phyloP scores from a whole-genome alignment of 2,113 vertebrate genomes.

The Axis porcinus region DNA sequence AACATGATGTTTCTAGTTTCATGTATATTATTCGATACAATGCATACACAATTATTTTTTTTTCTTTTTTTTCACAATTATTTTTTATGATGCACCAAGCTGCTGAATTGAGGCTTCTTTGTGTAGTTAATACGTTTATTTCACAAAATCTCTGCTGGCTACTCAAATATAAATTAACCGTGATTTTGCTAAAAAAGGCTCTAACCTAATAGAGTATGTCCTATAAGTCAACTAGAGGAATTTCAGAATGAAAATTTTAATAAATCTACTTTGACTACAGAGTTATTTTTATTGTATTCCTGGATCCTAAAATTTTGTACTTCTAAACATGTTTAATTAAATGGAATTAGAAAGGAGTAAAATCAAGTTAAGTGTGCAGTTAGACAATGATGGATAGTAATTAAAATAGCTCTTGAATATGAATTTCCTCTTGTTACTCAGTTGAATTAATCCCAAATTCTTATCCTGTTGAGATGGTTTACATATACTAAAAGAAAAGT shows the following conservation, averaged over 20 bases:
- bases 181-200: background rate
- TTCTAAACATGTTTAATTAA: background rate
- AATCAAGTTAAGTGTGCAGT: background rate
- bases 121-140: background rate
- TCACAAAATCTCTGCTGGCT: background rate
- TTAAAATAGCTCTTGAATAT: background rate
- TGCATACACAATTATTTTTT: background rate
- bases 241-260: background rate
- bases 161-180: background rate
- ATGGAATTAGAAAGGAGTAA: background rate
- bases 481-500: background rate
- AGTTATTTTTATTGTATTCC: background rate
- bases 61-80: too few species aligned
- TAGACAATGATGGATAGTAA: background rate
- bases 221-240: background rate
- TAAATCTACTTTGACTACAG: background rate
- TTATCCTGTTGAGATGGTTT: background rate
- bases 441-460: background rate
- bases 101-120: background rate
- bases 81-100: background rate
- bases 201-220: background rate
- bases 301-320: background rate
- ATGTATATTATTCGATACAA: background rate
- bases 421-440: background rate
- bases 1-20: background rate